Percentiles rank a stretch among this genome's conserved stretches.
These are phyloP conservation scores for Cerastis rubricosa DNA, from an alignment of 2,888 invertebrate genomes.

Conservation along the genomic window DNA sequence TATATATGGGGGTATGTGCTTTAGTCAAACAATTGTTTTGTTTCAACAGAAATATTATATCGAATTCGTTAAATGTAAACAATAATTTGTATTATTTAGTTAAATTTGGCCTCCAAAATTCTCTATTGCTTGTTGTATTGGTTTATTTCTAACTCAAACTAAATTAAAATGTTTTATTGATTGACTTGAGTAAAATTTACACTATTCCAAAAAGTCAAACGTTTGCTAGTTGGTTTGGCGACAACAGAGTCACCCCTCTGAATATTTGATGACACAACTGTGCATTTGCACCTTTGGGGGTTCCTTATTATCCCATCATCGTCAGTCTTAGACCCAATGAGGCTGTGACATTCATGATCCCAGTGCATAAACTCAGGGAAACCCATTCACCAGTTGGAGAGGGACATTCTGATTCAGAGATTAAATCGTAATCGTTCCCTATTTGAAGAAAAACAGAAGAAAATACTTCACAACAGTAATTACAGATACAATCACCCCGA, in stretches of 20 bases:
- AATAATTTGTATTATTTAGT: background rate
- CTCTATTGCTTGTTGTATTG: background rate
- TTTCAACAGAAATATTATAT: background rate
- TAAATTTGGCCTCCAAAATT: background rate
- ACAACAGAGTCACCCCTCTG: background rate
- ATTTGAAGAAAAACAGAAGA: conserved; percentile 28
- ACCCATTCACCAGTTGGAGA: background rate
- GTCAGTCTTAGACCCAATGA: background rate
- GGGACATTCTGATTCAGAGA: background rate
- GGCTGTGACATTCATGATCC: background rate
- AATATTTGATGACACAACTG: background rate
- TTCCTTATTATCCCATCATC: background rate
- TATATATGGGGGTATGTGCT: background rate
- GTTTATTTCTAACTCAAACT: background rate
- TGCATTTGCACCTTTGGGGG: background rate
- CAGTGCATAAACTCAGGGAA: background rate
- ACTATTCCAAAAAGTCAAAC: background rate
- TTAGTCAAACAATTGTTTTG: background rate
- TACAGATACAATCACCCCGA: conserved; percentile 31
- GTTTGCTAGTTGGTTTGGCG: background rate
- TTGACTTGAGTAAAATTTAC: background rate
- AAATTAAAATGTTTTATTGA: background rate
- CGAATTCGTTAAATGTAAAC: background rate
- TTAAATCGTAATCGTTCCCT: background rate
- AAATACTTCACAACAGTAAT: conserved; percentile 11